Percentiles rank a stretch among this genome's conserved stretches.
These are phyloP conservation scores for Eulithis testata DNA, from an alignment of 2,888 invertebrate species.

Conservation along the genomic window DNA sequence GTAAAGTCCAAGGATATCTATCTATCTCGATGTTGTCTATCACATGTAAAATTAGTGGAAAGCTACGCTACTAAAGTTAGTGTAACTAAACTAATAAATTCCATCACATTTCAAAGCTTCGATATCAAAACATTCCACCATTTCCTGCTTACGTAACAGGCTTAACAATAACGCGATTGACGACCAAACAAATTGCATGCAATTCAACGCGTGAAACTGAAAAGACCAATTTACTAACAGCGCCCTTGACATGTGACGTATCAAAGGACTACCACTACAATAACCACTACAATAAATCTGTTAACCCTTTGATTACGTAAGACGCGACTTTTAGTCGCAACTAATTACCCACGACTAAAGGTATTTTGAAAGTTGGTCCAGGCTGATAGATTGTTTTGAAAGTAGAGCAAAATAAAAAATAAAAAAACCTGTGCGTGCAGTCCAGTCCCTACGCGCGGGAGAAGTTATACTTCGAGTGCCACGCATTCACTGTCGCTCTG, in stretches of 20 bases:
- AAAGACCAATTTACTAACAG: slow-evolving; percentile 28
- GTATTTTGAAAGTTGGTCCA: no score
- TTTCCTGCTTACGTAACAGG: slow-evolving; percentile 1
- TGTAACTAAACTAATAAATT: not conserved
- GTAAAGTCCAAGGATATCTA: no score
- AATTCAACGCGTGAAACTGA: slow-evolving; percentile 25
- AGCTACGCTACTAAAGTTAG: not conserved
- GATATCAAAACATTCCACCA: not conserved
- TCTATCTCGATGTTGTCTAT: no score
- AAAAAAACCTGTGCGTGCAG: no score
- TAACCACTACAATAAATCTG: slow-evolving; percentile 63
- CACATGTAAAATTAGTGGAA: not conserved
- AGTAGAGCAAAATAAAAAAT: no score
- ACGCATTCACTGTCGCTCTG: no score
- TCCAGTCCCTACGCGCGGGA: no score
- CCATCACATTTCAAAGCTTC: not conserved
- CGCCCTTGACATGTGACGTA: slow-evolving; percentile 40
- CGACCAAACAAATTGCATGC: slow-evolving; percentile 24
- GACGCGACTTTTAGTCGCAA: slow-evolving; percentile 21
- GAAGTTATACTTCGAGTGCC: no score
- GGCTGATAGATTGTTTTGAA: no score
- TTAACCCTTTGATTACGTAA: slow-evolving; percentile 2
- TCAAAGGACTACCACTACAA: slow-evolving; percentile 40
- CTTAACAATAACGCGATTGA: slow-evolving; percentile 17
- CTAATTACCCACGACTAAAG: no score